Evolutionary conservation across 1,140 invertebrate genomes (phyloP), one percentile per base, ranked within the genome.

Genomic region (Helicoverpa zea): DNA sequence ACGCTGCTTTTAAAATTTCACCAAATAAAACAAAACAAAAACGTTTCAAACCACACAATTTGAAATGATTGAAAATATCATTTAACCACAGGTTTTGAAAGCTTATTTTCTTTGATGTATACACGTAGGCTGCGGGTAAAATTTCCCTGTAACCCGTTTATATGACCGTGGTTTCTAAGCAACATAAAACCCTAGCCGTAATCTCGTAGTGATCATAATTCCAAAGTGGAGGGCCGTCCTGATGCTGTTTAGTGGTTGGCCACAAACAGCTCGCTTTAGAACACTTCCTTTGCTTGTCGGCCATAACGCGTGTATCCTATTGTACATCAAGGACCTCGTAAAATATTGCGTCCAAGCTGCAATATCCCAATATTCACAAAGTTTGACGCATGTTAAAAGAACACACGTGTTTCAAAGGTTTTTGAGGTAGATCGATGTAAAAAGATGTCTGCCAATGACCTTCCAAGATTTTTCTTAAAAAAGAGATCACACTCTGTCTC

Each of bases 181-280:
- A 66, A 30, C 72, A 80, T 81, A 80, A 86, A 86, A 86, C 79
- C 58, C 64, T 87, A 78, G 75, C 80, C 83, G 73, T 85, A 83
- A 84, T 85, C 72, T 79, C 59, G 77, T 84, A 81, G 74, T 80
- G 59, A 77, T 76, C 80, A 79, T 85, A 80, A 86, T 84, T 74
- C 70, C 81, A 58, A 74, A 85, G 56, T 35, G 58, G 80, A 82
- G 82, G 81, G 83, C 70, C 30, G 78, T 80, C 73, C 49, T 77
- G 58, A 72, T 81, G 79, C 81, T 86, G 79, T 79, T 90, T 88
- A 89, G 89, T 74, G 89, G 89, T 86, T 85, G 10, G 29, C 89
- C 89, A 64, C 89, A 90, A 88, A 89, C 81, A 61, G 80, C 80
- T 83, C 70, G 72, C 61, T 79, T 82, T 75, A 83, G 78, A 89